Base-by-base conservation (phyloP, 2,797 vertebrate genomes). In the Aphelocoma californica region DNA sequence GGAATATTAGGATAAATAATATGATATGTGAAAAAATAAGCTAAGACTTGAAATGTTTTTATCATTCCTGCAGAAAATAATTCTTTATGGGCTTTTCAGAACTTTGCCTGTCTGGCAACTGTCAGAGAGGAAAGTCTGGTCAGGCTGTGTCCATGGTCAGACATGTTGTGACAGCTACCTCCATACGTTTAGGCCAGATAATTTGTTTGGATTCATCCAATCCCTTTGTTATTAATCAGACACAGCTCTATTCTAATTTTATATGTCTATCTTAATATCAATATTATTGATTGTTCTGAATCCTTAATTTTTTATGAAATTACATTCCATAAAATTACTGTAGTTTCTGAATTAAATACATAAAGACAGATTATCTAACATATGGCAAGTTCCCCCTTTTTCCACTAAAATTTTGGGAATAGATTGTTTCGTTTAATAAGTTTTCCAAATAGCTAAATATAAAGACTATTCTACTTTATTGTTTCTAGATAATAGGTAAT, bases 341-440 rank as follows among this genome's bases (percentile, higher is more conserved):
- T 19, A 48, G 17, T 80, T 96, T 88, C 54, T 83, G 38, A 53
- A 74, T 81, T 38, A 56, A 69, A 24, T 21, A 42, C 13, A 14
- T 45, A 50, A 64, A 64, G 12, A 6, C 10, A 36, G 23, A 32
- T 84, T 54, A 42, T 86, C 48, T 74, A 65, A 34, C 0, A 2
- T 32, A 20, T n/a, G 6, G 4, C 6, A 78, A 56, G 10, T 58
- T 0, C 2, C 4, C 3, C 5, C 7, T 21, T n/a, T 11, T 2
- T 38, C 14, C 32, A n/a, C 5, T 1, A 73, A 62, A 34, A 23
- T 25, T 42, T 60, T 61, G 31, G 1, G 4, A 79, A 69, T 40
- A 64, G 60, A 53, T 57, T 40, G 2, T 48, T 88, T 73, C 6
- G 56, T 58, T 61, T 89, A 60, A 18, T 29, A 56, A 50, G 21